Conservation (phyloP, 2,888 invertebrate species). For the Lasioglossum pauxillum region DNA sequence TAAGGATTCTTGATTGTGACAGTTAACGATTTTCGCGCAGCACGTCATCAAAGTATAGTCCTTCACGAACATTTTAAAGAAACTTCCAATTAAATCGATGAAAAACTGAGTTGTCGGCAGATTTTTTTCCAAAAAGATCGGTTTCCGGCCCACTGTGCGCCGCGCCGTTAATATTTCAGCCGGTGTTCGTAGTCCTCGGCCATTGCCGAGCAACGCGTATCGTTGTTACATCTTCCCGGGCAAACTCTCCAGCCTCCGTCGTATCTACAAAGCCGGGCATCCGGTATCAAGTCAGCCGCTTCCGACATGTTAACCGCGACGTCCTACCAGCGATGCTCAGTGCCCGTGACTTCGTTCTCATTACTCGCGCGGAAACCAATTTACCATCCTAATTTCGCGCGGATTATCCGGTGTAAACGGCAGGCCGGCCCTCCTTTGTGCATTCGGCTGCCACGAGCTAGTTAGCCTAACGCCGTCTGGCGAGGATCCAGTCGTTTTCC, state of each 20-base stretch:
- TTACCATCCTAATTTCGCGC: conserved; percentile 75
- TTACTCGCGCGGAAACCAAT: conserved; percentile 72
- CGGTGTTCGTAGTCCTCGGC: conserved; percentile 18
- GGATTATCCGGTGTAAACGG: conserved; percentile 77
- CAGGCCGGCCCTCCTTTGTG: conserved; percentile 49
- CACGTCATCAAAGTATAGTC: no score
- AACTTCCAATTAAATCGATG: no score
- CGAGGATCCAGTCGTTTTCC: conserved; percentile 72
- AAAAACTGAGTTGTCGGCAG: no score
- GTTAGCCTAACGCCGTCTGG: conserved; percentile 80
- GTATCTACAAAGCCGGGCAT: conserved; percentile 48
- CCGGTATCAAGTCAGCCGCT: conserved; percentile 49
- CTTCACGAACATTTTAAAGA: no score
- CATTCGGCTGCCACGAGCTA: conserved; percentile 72
- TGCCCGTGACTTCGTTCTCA: conserved; percentile 51
- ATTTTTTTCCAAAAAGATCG: no score
- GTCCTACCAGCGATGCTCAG: conserved; percentile 31
- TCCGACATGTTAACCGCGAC: conserved; percentile 50
- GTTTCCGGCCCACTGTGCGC: no score
- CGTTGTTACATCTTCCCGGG: conserved; percentile 37
- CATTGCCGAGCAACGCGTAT: conserved; percentile 39
- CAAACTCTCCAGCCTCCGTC: conserved; percentile 14
- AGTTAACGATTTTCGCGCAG: no score
- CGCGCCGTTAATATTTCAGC: conserved; percentile 54
- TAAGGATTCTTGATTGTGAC: no score